Percentiles rank a stretch among this genome's conserved stretches.
Evolutionary conservation across 1,140 invertebrate genomes (phyloP).

Genomic region (Paraescarpia echinospica): DNA sequence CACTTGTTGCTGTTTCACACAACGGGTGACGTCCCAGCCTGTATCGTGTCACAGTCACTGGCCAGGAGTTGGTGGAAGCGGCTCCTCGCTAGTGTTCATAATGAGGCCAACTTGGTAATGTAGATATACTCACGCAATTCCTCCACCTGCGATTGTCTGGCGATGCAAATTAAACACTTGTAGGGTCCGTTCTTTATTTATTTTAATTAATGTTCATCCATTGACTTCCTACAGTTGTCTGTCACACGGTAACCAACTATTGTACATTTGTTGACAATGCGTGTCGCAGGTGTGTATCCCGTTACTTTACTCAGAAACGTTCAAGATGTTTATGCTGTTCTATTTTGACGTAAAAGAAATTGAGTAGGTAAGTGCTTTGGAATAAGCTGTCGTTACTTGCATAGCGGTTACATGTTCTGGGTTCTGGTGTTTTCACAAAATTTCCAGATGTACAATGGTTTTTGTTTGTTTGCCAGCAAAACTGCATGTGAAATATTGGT

Average conservation of each 20-base stretch:
- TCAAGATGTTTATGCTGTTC: neutral
- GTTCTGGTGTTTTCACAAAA: neutral
- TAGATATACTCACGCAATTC: neutral
- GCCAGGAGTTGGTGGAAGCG: neutral
- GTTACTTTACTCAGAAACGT: neutral
- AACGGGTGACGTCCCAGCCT: neutral
- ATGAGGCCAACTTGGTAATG: neutral
- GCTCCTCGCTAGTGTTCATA: neutral
- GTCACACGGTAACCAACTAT: neutral
- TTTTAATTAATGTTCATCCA: neutral
- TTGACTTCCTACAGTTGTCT: neutral
- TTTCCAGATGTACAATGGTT: neutral
- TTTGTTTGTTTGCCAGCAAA: neutral
- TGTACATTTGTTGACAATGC: neutral
- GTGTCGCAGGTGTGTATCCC: neutral
- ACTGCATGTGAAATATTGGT: neutral
- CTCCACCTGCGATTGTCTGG: neutral
- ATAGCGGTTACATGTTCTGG: neutral
- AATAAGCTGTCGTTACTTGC: neutral
- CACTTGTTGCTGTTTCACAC: neutral
- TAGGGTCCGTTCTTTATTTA: neutral
- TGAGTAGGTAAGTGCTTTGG: neutral
- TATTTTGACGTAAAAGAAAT: neutral
- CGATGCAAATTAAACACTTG: neutral
- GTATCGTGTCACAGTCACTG: neutral